phyloP scores from a whole-genome alignment of 2,113 vertebrate species.

The Dasyprocta punctata region DNA sequence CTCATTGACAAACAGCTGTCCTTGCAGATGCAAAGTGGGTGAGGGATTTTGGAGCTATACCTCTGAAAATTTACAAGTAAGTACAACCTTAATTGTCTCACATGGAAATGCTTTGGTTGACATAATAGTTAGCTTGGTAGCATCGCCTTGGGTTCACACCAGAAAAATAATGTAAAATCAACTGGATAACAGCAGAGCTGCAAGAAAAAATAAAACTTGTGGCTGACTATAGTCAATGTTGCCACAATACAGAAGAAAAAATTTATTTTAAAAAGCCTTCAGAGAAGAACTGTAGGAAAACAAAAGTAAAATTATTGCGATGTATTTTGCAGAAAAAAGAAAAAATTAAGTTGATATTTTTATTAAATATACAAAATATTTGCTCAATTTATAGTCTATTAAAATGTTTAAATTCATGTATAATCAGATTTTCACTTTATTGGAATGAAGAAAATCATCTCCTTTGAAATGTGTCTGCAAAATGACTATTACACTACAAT shows the following conservation, averaged over 20 bases:
- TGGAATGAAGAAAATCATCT: not conserved
- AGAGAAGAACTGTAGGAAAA: not conserved
- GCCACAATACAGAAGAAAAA: not conserved
- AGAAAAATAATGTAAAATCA: not conserved
- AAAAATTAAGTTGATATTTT: not conserved
- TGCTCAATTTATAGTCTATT: not conserved
- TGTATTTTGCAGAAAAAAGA: not conserved
- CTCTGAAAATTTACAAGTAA: not conserved
- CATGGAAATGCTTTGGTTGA: not conserved
- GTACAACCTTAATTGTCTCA: not conserved
- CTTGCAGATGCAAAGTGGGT: not conserved
- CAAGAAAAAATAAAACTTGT: not conserved
- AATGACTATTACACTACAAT: not conserved
- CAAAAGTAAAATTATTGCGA: not conserved
- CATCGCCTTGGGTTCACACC: not conserved
- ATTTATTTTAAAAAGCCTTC: not conserved
- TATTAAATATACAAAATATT: not conserved
- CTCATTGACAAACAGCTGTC: not conserved
- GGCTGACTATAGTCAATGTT: not conserved
- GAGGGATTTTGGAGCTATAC: not conserved
- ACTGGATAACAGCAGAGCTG: not conserved
- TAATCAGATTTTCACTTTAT: not conserved
- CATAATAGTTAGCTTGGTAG: not conserved
- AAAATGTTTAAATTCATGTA: not conserved
- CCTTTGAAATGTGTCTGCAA: not conserved